Evolutionary conservation across 2,888 invertebrate species (phyloP).

Genomic region (Drosophila ezoana): DNA sequence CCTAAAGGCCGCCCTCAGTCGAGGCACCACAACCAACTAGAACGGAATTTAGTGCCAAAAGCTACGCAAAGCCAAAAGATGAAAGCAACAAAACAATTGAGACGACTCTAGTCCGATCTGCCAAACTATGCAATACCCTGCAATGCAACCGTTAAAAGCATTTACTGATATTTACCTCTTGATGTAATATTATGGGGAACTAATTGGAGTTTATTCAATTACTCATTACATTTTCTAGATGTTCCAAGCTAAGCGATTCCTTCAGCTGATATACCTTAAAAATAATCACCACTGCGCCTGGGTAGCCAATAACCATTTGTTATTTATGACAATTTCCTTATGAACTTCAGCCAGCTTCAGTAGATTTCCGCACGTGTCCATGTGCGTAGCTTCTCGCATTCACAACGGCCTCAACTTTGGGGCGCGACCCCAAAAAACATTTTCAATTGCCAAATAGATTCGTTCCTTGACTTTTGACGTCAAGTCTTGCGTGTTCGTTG

Average conservation of each 20-base stretch:
- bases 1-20: too few relatives aligned
- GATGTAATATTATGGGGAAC: background rate
- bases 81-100: slow-evolving; percentile 34
- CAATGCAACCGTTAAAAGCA: background rate
- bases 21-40: slow-evolving; percentile 25
- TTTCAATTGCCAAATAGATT: slow-evolving; percentile 45
- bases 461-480: slow-evolving; percentile 57
- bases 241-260: too few relatives aligned
- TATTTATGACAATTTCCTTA: slow-evolving; percentile 65
- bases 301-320: slow-evolving; percentile 50
- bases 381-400: slow-evolving; percentile 14
- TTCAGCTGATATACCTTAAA: too few relatives aligned
- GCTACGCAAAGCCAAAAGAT: slow-evolving; percentile 51
- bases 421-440: slow-evolving; percentile 2
- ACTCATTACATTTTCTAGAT: too few relatives aligned
- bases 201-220: too few relatives aligned
- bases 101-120: background rate
- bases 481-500: slow-evolving; percentile 46
- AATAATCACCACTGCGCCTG: background rate
- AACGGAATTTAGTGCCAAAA: slow-evolving; percentile 66
- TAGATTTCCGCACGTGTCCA: slow-evolving; percentile 22
- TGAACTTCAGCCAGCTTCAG: slow-evolving; percentile 22
- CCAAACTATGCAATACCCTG: slow-evolving; percentile 40
- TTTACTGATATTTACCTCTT: background rate
- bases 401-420: background rate